Percentiles rank a stretch among this genome's conserved stretches.
Evolutionary conservation across 2,888 invertebrate genomes (phyloP).

Genomic region (Antheraea yamamai): DNA sequence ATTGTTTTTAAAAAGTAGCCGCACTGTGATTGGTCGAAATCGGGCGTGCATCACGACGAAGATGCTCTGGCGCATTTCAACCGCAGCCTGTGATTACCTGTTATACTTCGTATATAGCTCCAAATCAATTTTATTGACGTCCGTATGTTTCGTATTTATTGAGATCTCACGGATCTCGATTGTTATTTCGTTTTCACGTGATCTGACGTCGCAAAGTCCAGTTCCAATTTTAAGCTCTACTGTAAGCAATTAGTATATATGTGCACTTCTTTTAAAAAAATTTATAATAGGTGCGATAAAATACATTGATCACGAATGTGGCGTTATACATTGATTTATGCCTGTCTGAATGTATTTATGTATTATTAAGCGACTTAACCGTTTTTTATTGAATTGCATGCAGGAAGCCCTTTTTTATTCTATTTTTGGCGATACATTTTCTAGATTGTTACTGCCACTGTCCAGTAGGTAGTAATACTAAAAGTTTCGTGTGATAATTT

Average conservation of each 20-base stretch:
- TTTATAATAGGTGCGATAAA: no score
- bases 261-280: no score
- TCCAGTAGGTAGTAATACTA: no score
- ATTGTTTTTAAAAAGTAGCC: constrained; percentile 6
- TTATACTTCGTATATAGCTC: background rate
- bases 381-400: no score
- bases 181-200: background rate
- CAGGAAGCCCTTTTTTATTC: no score
- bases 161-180: background rate
- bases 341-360: no score
- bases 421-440: no score
- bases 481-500: no score
- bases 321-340: no score
- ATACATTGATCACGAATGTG: no score
- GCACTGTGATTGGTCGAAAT: constrained; percentile 27
- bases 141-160: background rate
- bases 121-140: constrained; percentile 1
- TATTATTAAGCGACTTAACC: no score
- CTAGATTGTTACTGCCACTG: no score
- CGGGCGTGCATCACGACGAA: constrained; percentile 28
- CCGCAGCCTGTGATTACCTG: background rate
- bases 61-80: constrained; percentile 20
- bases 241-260: background rate
- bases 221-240: background rate
- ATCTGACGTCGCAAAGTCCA: background rate